Base-by-base conservation (phyloP, 2,797 vertebrate genomes). In the Lacerta viridis region DNA sequence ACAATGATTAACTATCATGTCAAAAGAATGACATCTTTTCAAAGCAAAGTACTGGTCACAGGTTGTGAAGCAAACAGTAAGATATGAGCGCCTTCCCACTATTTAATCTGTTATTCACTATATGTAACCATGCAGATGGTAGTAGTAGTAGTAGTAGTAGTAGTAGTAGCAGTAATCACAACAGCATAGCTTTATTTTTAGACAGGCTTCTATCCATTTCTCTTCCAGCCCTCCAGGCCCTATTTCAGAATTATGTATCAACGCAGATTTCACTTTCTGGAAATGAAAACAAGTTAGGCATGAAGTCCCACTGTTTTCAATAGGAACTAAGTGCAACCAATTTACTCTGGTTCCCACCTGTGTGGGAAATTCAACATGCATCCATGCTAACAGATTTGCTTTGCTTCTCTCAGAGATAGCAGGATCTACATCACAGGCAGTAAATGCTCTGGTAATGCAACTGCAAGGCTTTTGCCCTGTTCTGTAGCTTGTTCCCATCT, bases 21-120 rank as follows among this genome's bases (percentile, higher is more conserved):
- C 4, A n/a, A 27, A 75, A 50, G 80, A 82, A 82, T 69, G 33
- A 75, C 72, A 87, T 83, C 23, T 88, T 76, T 77, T n/a, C 71
- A 68, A 46, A 83, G 29, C 80, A 76, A 50, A 46, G 11, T 66
- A 1, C 64, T 43, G n/a, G 46, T 10, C 64, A 74, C 59, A 80
- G 78, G 59, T 78, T 74, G 18, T 64, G 36, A 87, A 82, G 39
- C 71, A 82, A 82, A 76, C 41, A 83, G 36, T 46, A 68, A n/a
- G 27, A 59, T 33, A n/a, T 4, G 11, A 2, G 8, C 23, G 11
- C 55, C 46, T 89, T 68, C 72, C 43, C 61, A 75, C 13, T 29
- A 64, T 17, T 66, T 29, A 43, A 75, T 81, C 78, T 89, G 77
- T 64, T 85, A 64, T 81, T 81, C 69, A 74, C 43, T 66, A 50